Evolutionary conservation across 2,113 vertebrate genomes (phyloP), one percentile per base, ranked within the genome.

Genomic region (Indicator indicator): DNA sequence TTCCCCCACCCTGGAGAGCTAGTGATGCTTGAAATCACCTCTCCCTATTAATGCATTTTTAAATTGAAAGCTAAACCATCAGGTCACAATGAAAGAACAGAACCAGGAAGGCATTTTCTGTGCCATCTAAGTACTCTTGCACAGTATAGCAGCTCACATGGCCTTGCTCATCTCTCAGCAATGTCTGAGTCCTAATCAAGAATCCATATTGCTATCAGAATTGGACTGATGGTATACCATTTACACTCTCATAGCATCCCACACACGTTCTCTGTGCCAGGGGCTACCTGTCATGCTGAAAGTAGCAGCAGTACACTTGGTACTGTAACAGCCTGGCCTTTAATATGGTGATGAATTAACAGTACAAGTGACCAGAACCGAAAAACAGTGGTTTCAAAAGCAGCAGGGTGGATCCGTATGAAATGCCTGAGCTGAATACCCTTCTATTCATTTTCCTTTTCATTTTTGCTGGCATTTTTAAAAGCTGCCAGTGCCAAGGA

Each of bases 381-480:
- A 88, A 92, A 83, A 59, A 10, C 23, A 68, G 33, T 24, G 23
- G 32, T 79, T 58, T 88, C 60, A 78, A 44, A 94, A 75, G 9
- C 3, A 10, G 28, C 9, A 93, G 73, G 58, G 73, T 88, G 90
- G 33, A 23, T 90, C 42, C 16, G 3, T 24, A 20, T 81, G 40
- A 89, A 95, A 28, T 23, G 86, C 48, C 48, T 79, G 58, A 87
- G 58, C 44, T 65, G 65, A 95, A 81, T 21, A 88, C 5, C 7
- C 76, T 83, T 88, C 80, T 93, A 83, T 77, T 87, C 19, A 14
- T 63, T 82, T 76, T 56, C 23, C 23, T 75, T 83, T 83, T 56
- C 11, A 86, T 88, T 95, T 94, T 28, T 87, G 75, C 68, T 95
- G 91, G 89, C 84, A 62, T 85, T 91, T 94, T 65, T 21, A 56